phyloP scores from a whole-genome alignment of 2,888 invertebrate genomes.

The Gastracanthus pulcherrimus region DNA sequence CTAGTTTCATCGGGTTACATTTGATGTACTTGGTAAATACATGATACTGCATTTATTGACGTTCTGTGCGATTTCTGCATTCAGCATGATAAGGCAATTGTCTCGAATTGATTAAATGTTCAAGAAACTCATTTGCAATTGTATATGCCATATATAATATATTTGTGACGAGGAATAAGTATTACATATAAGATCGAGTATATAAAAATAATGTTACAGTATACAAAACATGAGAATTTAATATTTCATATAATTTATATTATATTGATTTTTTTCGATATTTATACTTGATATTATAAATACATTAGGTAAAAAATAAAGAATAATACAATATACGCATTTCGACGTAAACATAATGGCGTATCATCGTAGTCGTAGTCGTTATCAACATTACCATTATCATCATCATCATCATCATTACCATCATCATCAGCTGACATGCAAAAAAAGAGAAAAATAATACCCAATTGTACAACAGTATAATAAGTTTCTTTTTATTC shows the following conservation, averaged over 20 bases:
- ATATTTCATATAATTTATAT: slow-evolving; percentile 52
- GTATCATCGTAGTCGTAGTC: neutral
- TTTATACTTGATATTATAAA: slow-evolving; percentile 57
- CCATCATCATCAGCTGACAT: neutral
- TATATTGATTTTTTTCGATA: slow-evolving; percentile 48
- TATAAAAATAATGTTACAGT: slow-evolving; percentile 33
- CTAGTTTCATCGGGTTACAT: no score
- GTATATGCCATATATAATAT: no score
- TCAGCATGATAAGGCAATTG: neutral
- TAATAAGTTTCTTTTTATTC: neutral
- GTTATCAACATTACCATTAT: neutral
- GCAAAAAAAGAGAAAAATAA: neutral
- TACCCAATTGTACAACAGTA: neutral
- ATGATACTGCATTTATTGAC: no score
- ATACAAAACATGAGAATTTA: slow-evolving; percentile 51
- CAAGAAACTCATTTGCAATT: neutral
- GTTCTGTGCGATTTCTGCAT: neutral
- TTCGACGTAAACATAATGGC: slow-evolving; percentile 29
- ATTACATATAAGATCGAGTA: neutral
- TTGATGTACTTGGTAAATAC: no score
- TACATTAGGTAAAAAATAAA: slow-evolving; percentile 56
- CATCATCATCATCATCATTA: neutral
- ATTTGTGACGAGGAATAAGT: neutral
- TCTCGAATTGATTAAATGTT: neutral
- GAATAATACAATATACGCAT: slow-evolving; percentile 39